Conservation (phyloP, 2,113 vertebrate species). For the Mobula hypostoma region DNA sequence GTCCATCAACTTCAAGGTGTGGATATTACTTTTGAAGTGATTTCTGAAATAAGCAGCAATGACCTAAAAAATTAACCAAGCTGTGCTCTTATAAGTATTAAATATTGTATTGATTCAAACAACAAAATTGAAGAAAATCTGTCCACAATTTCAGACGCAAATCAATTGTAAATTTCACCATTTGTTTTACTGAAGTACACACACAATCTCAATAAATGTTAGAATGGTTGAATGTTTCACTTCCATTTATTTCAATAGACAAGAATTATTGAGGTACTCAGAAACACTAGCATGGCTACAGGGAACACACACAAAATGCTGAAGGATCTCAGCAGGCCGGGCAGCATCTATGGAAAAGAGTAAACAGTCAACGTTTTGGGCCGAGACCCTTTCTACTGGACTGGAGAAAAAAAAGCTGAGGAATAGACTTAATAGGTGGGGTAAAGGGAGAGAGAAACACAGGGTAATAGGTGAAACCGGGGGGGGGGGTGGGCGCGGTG, state of each 20-base stretch:
- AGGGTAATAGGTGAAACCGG: no score
- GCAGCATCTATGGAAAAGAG: no score
- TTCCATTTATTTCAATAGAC: background rate
- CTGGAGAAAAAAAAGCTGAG: no score
- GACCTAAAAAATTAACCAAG: background rate
- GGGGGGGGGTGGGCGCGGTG: no score
- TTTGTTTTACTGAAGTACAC: background rate
- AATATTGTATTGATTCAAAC: background rate
- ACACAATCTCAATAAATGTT: no score
- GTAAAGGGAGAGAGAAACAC: no score
- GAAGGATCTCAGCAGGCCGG: no score
- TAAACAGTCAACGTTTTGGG: no score
- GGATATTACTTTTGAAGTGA: background rate
- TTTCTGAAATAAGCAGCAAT: background rate
- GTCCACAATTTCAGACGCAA: background rate
- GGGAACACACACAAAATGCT: background rate
- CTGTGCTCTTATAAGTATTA: background rate
- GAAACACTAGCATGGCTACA: background rate
- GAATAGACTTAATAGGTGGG: no score
- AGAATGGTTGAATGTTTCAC: background rate
- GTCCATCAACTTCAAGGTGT: background rate
- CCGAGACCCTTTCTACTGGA: no score
- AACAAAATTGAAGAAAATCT: background rate
- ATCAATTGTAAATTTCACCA: background rate
- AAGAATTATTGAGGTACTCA: background rate